Percentiles rank a stretch among this genome's conserved stretches.
These are phyloP conservation scores for Theristus sp. DNA, from an alignment of 2,888 invertebrate genomes.

Conservation along the genomic window DNA sequence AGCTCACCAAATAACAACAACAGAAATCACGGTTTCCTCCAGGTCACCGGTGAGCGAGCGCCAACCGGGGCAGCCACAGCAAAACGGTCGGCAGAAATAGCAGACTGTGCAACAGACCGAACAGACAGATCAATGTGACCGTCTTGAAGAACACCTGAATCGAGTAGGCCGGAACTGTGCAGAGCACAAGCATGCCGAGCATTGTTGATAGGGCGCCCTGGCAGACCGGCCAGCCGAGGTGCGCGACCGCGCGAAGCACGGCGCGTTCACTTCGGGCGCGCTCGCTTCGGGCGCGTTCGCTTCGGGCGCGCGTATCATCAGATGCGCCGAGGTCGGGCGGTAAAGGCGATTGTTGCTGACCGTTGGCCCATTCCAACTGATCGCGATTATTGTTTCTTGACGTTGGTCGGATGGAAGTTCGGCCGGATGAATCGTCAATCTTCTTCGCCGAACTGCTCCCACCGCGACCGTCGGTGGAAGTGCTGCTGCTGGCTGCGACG, in stretches of 20 bases:
- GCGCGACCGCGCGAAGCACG: neutral
- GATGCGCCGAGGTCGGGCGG: neutral
- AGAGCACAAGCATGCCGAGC: neutral
- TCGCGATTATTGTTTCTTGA: no score
- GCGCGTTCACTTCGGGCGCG: neutral
- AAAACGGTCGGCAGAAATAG: neutral
- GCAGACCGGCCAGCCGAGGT: neutral
- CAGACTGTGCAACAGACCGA: neutral
- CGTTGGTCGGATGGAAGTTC: no score
- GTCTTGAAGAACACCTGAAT: neutral
- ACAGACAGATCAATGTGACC: neutral
- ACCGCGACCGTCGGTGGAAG: neutral
- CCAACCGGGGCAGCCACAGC: neutral
- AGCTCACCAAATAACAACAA: no score
- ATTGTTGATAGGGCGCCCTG: neutral
- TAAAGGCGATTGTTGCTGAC: neutral
- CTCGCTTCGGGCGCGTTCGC: neutral
- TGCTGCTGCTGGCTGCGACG: neutral
- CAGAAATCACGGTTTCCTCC: neutral
- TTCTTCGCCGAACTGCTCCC: neutral
- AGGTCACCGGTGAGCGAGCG: neutral
- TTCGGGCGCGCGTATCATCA: neutral
- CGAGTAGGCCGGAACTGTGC: neutral
- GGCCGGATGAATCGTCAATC: neutral
- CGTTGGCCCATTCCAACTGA: neutral